phyloP scores from a whole-genome alignment of 1,140 invertebrate genomes.

The Leucophenga varia region DNA sequence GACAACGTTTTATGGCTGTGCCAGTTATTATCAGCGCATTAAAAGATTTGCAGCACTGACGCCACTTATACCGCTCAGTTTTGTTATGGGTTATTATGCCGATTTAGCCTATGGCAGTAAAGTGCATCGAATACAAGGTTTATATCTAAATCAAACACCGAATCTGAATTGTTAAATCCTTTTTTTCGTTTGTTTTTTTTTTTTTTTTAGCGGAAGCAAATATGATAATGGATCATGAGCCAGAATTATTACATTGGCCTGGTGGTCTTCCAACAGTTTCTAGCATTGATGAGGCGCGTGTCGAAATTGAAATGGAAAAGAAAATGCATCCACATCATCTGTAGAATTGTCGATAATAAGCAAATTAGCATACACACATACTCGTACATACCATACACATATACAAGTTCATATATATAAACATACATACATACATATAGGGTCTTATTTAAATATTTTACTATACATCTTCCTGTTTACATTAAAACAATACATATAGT shows the following conservation, averaged over 20 bases:
- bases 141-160: neutral
- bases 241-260: slow-evolving; percentile 66
- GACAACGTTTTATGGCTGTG: slow-evolving; percentile 49
- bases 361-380: too few relatives aligned
- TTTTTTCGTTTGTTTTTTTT: neutral
- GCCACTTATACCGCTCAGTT: slow-evolving; percentile 70
- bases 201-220: slow-evolving; percentile 71
- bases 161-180: neutral
- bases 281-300: slow-evolving; percentile 67
- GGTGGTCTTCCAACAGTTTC: slow-evolving; percentile 70
- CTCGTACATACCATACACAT: too few relatives aligned
- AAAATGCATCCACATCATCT: slow-evolving; percentile 63
- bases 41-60: slow-evolving; percentile 63
- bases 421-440: too few relatives aligned
- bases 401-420: too few relatives aligned
- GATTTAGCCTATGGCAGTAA: slow-evolving; percentile 79
- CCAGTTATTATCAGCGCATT: slow-evolving; percentile 61
- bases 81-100: slow-evolving; percentile 71
- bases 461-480: too few relatives aligned
- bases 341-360: too few relatives aligned
- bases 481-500: too few relatives aligned
- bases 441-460: too few relatives aligned
- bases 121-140: slow-evolving; percentile 72
- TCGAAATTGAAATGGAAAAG: slow-evolving; percentile 67
- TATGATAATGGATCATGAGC: slow-evolving; percentile 74